Evolutionary conservation across 1,140 invertebrate genomes (phyloP), one percentile per base, ranked within the genome.

Genomic region (Polypedilum pembai): DNA sequence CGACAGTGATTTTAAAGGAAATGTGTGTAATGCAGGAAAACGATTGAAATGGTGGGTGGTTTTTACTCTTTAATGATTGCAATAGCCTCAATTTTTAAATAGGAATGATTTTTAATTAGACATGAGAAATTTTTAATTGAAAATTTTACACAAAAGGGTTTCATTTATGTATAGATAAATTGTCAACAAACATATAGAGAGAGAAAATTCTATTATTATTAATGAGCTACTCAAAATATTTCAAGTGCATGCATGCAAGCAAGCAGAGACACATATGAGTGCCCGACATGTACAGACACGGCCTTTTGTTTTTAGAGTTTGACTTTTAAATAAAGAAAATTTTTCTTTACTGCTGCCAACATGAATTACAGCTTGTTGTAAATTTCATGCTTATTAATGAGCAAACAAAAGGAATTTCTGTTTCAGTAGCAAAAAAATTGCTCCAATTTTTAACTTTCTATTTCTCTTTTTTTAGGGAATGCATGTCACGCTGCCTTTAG

Each of bases 381-480:
- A 56, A 56, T 56, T 56, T 56, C 45, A 56, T 56, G 45, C 45
- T 56, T 56, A 56, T 56, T 56, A 56, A 56, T 56, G 45, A 56
- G n/a, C 3, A 56, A 12, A 56, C 12, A 56, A 56, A 12, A 56
- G 24, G 24, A 33, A 33, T 33, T 33, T 33, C 24, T 33, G 45
- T n/a, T 56, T 56, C 45, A 56, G 45, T n/a, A 56, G 45, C 45
- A n/a, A 56, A 56, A n/a, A n/a, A 56, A 56, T 56, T 56, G 65
- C 65, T 69, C 65, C 65, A 69, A 20, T 69, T 69, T 69, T 69
- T 69, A 21, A 69, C 65, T 69, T 69, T 69, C 65, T 69, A 21
- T 69, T 69, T 66, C 18, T 66, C n/a, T 66, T 66, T 66, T 69
- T 20, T 10, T n/a, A 56, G 45, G 45, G 45, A 56, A 56, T 56